Base-by-base conservation (phyloP, 37 sponge, comb jelly and placozoan genomes). In the Beroe forskalii region DNA sequence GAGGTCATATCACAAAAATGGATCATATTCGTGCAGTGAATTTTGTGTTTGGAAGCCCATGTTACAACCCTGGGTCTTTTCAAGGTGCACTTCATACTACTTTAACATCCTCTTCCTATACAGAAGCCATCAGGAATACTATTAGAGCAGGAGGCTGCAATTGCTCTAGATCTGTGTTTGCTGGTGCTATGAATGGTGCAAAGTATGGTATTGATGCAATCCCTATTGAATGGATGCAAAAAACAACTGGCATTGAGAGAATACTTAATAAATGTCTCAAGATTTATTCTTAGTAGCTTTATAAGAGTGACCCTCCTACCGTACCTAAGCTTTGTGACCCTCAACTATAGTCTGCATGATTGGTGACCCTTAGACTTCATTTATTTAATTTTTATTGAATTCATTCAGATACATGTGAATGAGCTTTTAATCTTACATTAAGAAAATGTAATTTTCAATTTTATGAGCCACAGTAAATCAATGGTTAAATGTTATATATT, bases 141-240 rank as follows among this genome's bases (percentile, higher is more conserved):
- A 92, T 93, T 40, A 38, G 67, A 60, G 94, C 92, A 23, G 94
- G 66, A 22, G 94, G 94, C 23, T 92, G 92, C 89, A 92, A 91
- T 89, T 93, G 94, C 89, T 89, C 90, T n/a, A 76, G 94, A 25
- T 19, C n/a, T 6, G 40, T 40, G 8, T 89, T 92, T 86, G 90
- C 90, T 39, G 94, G 92, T 32, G 90, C 92, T 32, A 69, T 69
- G 72, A 32, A 17, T 69, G 72, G 72, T 69, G 72, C 72, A 32
- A 69, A 19, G 39, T 64, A 66, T 20, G 93, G 93, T 19, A 76
- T 92, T 23, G 91, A 90, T 32, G 90, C 75, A 62, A 91, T 92
- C 25, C 94, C 92, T 17, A 75, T 89, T 30, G 91, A 67, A 0
- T 93, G 94, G 94, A 41, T 93, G 63, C 40, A 86, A 76, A 93